phyloP scores from a whole-genome alignment of 2,797 vertebrate species.

The Halcyon leucocephala region DNA sequence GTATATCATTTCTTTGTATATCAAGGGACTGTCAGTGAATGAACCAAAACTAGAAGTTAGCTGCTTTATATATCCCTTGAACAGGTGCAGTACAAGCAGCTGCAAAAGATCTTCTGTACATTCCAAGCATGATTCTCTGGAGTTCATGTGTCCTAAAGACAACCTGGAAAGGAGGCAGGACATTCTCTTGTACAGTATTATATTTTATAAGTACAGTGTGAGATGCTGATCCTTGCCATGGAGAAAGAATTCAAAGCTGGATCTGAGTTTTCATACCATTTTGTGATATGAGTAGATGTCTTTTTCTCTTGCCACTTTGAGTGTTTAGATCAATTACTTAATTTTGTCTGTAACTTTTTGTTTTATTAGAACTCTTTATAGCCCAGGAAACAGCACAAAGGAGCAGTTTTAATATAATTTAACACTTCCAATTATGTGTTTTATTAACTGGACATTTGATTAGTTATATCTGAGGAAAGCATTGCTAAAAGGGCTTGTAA shows the following conservation, averaged over 20 bases:
- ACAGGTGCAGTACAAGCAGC: slow-evolving; percentile 72
- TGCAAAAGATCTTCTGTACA: slow-evolving; percentile 58
- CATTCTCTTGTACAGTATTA: slow-evolving; percentile 17
- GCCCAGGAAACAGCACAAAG: neutral
- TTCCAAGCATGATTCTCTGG: slow-evolving; percentile 44
- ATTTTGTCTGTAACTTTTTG: neutral
- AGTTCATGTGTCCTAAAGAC: slow-evolving; percentile 61
- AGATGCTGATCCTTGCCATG: neutral
- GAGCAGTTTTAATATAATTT: neutral
- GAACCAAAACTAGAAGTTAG: slow-evolving; percentile 58
- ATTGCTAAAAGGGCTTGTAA: neutral
- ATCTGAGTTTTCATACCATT: neutral
- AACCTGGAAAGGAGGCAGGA: slow-evolving; percentile 52
- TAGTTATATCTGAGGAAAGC: neutral
- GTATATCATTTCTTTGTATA: slow-evolving; percentile 37
- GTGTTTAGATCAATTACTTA: neutral
- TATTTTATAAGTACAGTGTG: slow-evolving; percentile 33
- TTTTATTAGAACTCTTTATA: neutral
- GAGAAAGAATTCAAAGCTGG: neutral
- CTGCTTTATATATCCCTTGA: slow-evolving; percentile 73
- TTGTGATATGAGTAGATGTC: neutral
- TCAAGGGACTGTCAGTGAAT: slow-evolving; percentile 45
- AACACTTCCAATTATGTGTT: neutral
- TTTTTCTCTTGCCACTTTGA: neutral
- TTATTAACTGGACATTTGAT: neutral